Evolutionary conservation across 2,113 vertebrate genomes (phyloP), one percentile per base, ranked within the genome.

Genomic region (Mixornis gularis): DNA sequence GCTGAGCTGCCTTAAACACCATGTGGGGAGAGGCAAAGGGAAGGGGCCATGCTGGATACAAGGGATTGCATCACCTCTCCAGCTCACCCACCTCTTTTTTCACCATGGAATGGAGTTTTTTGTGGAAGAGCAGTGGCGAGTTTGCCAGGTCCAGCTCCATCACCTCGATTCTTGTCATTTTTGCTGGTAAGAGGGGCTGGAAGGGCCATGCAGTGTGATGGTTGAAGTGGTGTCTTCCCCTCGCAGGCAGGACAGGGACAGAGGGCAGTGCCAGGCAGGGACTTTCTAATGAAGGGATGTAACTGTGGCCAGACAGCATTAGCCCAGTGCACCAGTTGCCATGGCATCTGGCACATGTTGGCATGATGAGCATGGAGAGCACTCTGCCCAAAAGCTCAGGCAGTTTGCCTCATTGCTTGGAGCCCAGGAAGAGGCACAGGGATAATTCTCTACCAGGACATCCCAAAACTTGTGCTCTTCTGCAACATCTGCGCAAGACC

Each of bases 251-350:
- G 16, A 2, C 6, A 1, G 70, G 49, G 36, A 73, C 17, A 3
- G 1, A 56, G 77, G 73, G 43, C 0, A 4, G 7, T 72, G 74
- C 49, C 58, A 58, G 49, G 66, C 29, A 22, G 30, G 73, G 68
- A 20, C 46, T 79, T 93, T 64, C 80, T 62, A 21, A 17, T n/a
- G 70, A 69, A 46, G 52, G 1, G 0, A 12, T 46, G 21, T 20
- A 63, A 10, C 56, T 76, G 53, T 64, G 87, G 41, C 71, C 27
- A 9, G 81, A 24, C 34, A 3, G 78, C 69, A 38, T 85, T 36
- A 90, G 55, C 85, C 94, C 52, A 58, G 66, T 40, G 14, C 53
- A 36, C 55, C 69, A 58, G 74, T 65, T 95, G 46, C 81, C 55
- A n/a, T 59, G 85, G 74, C 13, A 6, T 49, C 69, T 83, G 92